Evolutionary conservation across 2,113 vertebrate genomes (phyloP), one percentile per base, ranked within the genome.

Genomic region (Cavia aperea): DNA sequence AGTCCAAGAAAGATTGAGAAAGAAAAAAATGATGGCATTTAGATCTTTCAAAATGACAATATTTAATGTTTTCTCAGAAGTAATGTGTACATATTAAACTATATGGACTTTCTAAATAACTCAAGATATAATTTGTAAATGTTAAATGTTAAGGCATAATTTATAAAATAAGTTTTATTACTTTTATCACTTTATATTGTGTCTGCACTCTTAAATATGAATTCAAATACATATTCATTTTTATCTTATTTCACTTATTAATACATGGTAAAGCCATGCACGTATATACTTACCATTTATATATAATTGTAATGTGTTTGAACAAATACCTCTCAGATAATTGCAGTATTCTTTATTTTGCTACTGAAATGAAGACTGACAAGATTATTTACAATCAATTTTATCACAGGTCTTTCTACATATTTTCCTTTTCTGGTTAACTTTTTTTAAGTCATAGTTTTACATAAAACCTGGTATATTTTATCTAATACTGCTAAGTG

Each of bases 181-280:
- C 9, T 79, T 39, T 90, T 7, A 51, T 19, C 7, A 79, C 24
- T 79, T 92, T 81, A 21, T 19, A 75, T 43, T 77, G 1, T 65
- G 7, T 26, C 26, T 85, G 4, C 60, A 78, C 66, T 91, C 2
- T 90, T 90, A 88, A 81, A n/a, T 66, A 66, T 70, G 5, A 66
- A 1, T 58, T 86, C 6, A 82, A 78, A 70, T 51, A 73, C n/a
- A 62, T 2, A 85, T 1, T 2, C 19, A 51, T 11, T 68, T 66
- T 94, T 93, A 68, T 87, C 29, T 43, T 70, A 13, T 7, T 93
- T 92, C 12, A 46, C 54, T 92, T 92, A 79, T 51, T 14, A 89
- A 36, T 36, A 16, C 36, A 75, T 63, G 11, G 70, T 33, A 58
- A 49, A 81, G 66, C 13, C 23, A 39, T 33, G 4, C 11, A 88